Percentiles rank a stretch among this genome's conserved stretches.
Conservation (phyloP, 2,888 invertebrate genomes). For the Tenthredo mesomela region DNA sequence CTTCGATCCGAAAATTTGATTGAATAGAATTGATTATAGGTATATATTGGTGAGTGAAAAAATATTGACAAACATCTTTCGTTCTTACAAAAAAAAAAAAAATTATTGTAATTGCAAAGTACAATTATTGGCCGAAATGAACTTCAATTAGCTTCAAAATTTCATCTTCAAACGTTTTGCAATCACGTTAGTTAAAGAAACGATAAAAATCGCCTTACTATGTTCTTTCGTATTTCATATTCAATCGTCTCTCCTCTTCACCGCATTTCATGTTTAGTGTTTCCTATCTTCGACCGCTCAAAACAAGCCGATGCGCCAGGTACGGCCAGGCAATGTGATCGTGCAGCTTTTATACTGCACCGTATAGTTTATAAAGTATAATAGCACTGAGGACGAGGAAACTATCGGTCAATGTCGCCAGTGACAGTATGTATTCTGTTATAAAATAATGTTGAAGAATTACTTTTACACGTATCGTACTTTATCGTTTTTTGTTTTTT, state of each 20-base stretch:
- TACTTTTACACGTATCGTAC: not conserved
- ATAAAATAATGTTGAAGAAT: not conserved
- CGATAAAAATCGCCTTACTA: too few relatives aligned
- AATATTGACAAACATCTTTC: too few relatives aligned
- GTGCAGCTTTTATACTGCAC: not conserved
- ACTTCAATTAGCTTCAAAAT: too few relatives aligned
- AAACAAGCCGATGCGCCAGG: not conserved
- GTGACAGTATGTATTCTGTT: not conserved
- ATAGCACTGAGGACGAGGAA: not conserved
- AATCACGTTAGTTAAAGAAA: too few relatives aligned
- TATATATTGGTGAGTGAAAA: too few relatives aligned
- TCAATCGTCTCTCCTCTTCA: not conserved
- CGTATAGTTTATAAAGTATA: slow-evolving; percentile 21
- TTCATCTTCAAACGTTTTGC: too few relatives aligned
- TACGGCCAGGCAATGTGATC: slow-evolving; percentile 1
- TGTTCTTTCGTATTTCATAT: not conserved
- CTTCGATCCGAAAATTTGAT: too few relatives aligned
- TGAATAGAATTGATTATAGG: too few relatives aligned
- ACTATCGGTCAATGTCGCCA: slow-evolving; percentile 21
- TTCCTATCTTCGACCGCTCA: not conserved
- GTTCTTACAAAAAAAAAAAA: too few relatives aligned
- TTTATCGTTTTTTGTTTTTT: not conserved
- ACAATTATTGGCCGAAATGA: too few relatives aligned
- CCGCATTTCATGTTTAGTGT: not conserved
- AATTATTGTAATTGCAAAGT: too few relatives aligned